Evolutionary conservation across 2,797 vertebrate species (phyloP).

Genomic region (Halcyon leucocephala): DNA sequence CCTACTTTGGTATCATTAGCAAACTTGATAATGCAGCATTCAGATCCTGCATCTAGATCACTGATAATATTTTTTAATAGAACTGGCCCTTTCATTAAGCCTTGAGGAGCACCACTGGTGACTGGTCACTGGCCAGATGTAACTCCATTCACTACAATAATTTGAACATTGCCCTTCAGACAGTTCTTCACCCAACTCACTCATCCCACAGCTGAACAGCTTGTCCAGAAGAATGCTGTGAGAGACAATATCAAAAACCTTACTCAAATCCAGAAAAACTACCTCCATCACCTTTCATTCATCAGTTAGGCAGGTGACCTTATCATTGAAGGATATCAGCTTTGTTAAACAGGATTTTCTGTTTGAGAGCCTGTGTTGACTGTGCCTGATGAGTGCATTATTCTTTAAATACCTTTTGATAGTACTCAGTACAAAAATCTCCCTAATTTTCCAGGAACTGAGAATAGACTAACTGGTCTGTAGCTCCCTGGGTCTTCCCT

Average conservation of each 20-base stretch:
- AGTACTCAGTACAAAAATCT: not conserved
- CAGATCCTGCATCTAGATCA: not conserved
- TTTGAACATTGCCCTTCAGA: not conserved
- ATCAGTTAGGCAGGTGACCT: not conserved
- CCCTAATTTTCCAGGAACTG: not conserved
- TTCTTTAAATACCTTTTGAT: not conserved
- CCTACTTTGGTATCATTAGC: too few species aligned
- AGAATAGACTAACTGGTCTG: not conserved
- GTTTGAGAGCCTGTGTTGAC: not conserved
- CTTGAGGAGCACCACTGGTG: not conserved
- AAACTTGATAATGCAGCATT: not conserved
- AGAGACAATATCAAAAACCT: not conserved
- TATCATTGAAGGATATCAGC: not conserved
- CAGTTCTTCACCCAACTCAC: not conserved
- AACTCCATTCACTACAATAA: not conserved
- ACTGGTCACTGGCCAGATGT: fast-evolving
- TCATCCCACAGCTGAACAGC: not conserved
- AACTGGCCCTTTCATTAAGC: not conserved
- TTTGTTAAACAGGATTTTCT: not conserved
- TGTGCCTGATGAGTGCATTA: not conserved
- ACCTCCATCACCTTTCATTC: not conserved
- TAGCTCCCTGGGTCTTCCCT: too few species aligned
- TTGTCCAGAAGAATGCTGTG: too few species aligned
- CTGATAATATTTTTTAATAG: not conserved
- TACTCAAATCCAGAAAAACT: not conserved